Conservation (phyloP, 2,888 invertebrate species). For the Octodonta nipae region DNA sequence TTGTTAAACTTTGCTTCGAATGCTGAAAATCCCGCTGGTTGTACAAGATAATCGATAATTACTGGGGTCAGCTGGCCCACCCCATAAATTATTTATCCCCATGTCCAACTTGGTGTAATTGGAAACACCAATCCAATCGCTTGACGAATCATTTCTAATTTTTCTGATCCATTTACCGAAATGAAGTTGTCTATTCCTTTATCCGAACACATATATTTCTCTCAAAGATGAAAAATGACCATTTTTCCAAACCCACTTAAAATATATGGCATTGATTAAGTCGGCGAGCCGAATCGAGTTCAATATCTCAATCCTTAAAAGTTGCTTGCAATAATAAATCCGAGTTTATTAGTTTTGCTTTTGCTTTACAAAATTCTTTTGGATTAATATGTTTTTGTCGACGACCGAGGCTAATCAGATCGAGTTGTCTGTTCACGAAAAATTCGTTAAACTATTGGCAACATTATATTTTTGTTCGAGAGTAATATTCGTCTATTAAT, state of each 20-base stretch:
- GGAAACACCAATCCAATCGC: no score
- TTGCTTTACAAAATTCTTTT: no score
- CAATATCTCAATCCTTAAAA: slow-evolving; percentile 16
- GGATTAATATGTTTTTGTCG: no score
- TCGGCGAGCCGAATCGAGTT: slow-evolving; percentile 9
- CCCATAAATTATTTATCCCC: no score
- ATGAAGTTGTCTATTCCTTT: background rate
- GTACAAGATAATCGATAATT: no score
- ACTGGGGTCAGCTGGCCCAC: no score
- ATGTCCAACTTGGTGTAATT: no score
- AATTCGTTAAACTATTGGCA: slow-evolving; percentile 1
- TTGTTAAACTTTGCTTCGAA: no score
- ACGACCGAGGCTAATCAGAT: no score
- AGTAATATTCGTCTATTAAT: no score
- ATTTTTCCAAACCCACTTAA: slow-evolving; percentile 7
- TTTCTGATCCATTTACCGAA: background rate
- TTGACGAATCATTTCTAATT: no score
- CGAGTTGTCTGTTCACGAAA: slow-evolving; percentile 1
- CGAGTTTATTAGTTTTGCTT: slow-evolving; percentile 19
- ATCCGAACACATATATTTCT: background rate
- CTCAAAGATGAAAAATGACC: slow-evolving; percentile 11
- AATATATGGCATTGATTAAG: slow-evolving; percentile 14
- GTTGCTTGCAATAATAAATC: slow-evolving; percentile 21
- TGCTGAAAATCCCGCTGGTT: no score
- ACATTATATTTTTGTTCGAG: background rate